Conservation (phyloP, 2,888 invertebrate species). For the Phaonia tiefii region DNA sequence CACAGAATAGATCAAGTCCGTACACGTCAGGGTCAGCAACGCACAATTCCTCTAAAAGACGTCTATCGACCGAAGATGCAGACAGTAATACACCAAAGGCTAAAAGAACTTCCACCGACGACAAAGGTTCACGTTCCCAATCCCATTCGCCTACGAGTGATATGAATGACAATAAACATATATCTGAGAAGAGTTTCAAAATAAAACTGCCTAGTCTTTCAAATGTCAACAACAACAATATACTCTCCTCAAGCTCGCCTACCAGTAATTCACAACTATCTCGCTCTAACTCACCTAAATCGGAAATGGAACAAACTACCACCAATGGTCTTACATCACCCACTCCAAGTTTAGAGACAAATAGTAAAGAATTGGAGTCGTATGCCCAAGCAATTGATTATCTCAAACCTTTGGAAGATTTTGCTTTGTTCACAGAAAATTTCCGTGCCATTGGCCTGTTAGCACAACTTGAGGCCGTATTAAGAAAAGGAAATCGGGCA, state of each 20-base stretch:
- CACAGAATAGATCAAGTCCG: slow-evolving; percentile 39
- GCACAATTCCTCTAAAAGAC: background rate
- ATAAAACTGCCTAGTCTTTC: slow-evolving; percentile 47
- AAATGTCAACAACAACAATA: slow-evolving; percentile 48
- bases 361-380: slow-evolving; percentile 72
- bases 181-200: slow-evolving; percentile 60
- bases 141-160: slow-evolving; percentile 7
- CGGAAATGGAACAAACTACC: slow-evolving; percentile 55
- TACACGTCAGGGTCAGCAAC: background rate
- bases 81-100: slow-evolving; percentile 13
- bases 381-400: slow-evolving; percentile 76
- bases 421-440: slow-evolving; percentile 77
- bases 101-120: background rate
- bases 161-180: background rate
- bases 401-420: slow-evolving; percentile 77
- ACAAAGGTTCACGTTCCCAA: slow-evolving; percentile 1
- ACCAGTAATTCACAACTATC: slow-evolving; percentile 54
- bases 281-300: slow-evolving; percentile 64
- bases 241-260: slow-evolving; percentile 52
- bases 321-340: slow-evolving; percentile 63
- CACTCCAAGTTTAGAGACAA: slow-evolving; percentile 58
- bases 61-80: background rate
- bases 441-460: slow-evolving; percentile 78
- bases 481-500: slow-evolving; percentile 72
- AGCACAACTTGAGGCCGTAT: slow-evolving; percentile 76